A percentile compares a stretch with the other conserved stretches of the same genome.
Conservation (phyloP, 1,140 invertebrate genomes). For the Caenorhabditis elegans region DNA sequence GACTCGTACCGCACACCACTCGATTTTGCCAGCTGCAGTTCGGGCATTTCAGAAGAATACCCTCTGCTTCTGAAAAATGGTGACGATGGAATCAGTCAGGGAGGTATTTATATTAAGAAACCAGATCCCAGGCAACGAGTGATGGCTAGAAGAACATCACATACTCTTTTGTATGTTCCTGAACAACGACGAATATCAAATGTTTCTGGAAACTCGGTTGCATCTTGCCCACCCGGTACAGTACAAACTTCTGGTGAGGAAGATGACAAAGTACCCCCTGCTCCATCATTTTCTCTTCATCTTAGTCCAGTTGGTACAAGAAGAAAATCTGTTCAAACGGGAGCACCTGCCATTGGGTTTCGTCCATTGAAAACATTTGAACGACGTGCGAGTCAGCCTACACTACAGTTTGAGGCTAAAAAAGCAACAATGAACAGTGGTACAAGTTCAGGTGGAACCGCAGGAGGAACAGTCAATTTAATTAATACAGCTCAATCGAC, state of each 20-base stretch:
- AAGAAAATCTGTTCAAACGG: constrained; percentile 60
- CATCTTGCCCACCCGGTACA: constrained; percentile 54
- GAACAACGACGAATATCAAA: constrained; percentile 58
- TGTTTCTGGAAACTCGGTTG: constrained; percentile 56
- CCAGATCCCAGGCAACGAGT: constrained; percentile 33
- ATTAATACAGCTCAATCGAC: not conserved
- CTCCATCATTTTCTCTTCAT: constrained; percentile 27
- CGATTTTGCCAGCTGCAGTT: constrained; percentile 11
- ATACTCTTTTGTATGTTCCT: constrained; percentile 61
- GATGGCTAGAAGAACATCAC: constrained; percentile 50
- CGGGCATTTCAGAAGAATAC: not conserved
- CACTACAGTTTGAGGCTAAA: constrained; percentile 28
- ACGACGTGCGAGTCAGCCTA: constrained; percentile 49
- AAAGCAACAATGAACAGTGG: not conserved
- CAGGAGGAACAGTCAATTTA: not conserved
- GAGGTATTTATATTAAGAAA: constrained; percentile 42
- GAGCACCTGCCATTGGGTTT: constrained; percentile 61
- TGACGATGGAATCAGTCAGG: not conserved
- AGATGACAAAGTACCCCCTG: constrained; percentile 21
- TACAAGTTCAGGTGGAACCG: not conserved
- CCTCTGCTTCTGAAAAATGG: constrained; percentile 5
- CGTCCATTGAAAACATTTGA: constrained; percentile 51
- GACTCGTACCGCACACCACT: constrained; percentile 20
- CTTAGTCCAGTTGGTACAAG: constrained; percentile 38
- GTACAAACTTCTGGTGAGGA: constrained; percentile 52